Evolutionary conservation across 1,140 invertebrate genomes (phyloP), one percentile per base, ranked within the genome.

Genomic region (Chironomus striatipennis): DNA sequence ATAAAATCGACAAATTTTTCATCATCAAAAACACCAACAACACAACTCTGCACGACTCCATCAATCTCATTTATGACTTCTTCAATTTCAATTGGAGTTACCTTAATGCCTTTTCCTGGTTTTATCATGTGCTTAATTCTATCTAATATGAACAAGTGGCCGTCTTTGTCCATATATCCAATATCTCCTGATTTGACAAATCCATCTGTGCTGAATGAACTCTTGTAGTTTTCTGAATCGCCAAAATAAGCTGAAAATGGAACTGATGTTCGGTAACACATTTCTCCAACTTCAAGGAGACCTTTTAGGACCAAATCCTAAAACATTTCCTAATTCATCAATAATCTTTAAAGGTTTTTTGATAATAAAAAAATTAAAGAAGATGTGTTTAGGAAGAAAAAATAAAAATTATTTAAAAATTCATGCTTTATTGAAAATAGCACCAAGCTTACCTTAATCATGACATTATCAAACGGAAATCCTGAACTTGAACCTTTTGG

Each of bases 11-110:
- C 91, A 1, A 88, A 87, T n/a, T 80, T 79, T 8, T 87, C 80
- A 1, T 85, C 80, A 79, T 95, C 88, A 0, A 91, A 90, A 2
- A 94, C 84, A 0, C 94, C 93, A 24, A 95, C 88, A 0, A 96
- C 93, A 2, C 91, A 93, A 15, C 88, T 91, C 81, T 95, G 93
- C 86, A 3, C n/a, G n/a, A 96, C 87, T 73, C 87, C 88, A 1
- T 90, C 87, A 74, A 91, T 85, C 76, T 90, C 86, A 75, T 92
- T 83, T 7, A 97, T 86, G 8, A 96, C 82, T 79, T 88, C 91
- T 83, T 96, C 94, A 67, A 96, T 84, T 84, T 96, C 93, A 0
- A 93, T 91, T 17, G 94, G 94, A n/a, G 93, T 90, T 7, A 96
- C 93, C 90, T 94, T 83, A 70, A 84, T 84, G 75, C 75, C 79